Evolutionary conservation across 2,797 vertebrate species (phyloP).

Genomic region (Pseudomugil gertrudae): DNA sequence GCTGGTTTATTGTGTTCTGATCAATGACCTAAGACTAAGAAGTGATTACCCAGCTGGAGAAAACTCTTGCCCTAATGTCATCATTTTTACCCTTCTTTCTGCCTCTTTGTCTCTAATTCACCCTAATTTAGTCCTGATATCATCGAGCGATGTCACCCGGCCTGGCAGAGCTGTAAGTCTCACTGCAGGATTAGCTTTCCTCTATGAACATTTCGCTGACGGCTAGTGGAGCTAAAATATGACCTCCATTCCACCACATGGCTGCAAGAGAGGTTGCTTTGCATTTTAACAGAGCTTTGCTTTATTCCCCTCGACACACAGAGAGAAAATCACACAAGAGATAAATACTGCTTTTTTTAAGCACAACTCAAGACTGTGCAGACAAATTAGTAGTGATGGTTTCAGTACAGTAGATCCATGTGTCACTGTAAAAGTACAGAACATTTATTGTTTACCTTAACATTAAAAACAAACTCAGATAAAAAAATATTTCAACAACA

Average conservation of each 20-base stretch:
- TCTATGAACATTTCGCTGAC: slow-evolving; percentile 81
- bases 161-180: slow-evolving; percentile 83
- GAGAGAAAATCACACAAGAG: slow-evolving; percentile 59
- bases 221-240: slow-evolving; percentile 76
- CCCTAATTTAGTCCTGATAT: slow-evolving; percentile 86
- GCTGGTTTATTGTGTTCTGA: slow-evolving; percentile 77
- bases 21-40: slow-evolving; percentile 79
- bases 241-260: slow-evolving; percentile 68
- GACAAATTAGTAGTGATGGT: slow-evolving; percentile 73
- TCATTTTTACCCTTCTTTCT: slow-evolving; percentile 78
- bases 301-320: slow-evolving; percentile 58
- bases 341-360: slow-evolving; percentile 65
- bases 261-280: slow-evolving; percentile 67
- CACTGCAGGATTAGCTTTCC: slow-evolving; percentile 75
- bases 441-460: slow-evolving; percentile 55
- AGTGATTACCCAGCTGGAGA: slow-evolving; percentile 76
- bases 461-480: slow-evolving; percentile 49
- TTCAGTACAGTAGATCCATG: slow-evolving; percentile 55
- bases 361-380: slow-evolving; percentile 60
- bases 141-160: slow-evolving; percentile 77
- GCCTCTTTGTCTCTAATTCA: slow-evolving; percentile 83
- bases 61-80: slow-evolving; percentile 79
- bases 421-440: slow-evolving; percentile 66
- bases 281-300: slow-evolving; percentile 81
- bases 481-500: slow-evolving; percentile 37